phyloP scores from a whole-genome alignment of 2,888 invertebrate genomes.

The Xestoiulus laeticollis region DNA sequence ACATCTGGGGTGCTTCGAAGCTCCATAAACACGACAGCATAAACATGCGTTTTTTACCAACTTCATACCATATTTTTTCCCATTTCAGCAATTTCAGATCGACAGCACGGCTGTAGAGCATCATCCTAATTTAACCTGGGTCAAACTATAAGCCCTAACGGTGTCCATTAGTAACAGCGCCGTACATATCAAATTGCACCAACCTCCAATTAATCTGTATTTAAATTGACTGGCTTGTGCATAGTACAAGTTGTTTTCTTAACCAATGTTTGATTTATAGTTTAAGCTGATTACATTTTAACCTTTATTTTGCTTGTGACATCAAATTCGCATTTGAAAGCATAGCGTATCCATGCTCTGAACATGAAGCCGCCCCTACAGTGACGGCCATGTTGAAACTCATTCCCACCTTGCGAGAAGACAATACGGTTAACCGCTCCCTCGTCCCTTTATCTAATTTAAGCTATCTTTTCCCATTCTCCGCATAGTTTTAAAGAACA shows the following conservation, averaged over 20 bases:
- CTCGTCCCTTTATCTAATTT: neutral
- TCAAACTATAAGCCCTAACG: neutral
- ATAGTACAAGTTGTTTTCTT: no score
- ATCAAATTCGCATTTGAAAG: neutral
- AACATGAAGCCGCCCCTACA: neutral
- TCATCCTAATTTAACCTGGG: neutral
- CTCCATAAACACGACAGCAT: neutral
- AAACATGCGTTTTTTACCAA: neutral
- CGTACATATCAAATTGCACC: no score
- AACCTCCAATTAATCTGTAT: no score
- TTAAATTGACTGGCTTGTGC: no score
- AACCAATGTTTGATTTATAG: neutral
- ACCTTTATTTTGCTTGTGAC: no score
- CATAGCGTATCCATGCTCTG: neutral
- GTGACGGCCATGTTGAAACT: neutral
- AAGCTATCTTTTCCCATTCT: neutral
- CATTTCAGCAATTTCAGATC: no score
- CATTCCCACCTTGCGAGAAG: neutral
- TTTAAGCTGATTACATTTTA: no score
- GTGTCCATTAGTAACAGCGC: neutral
- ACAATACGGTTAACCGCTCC: neutral
- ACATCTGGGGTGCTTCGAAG: slow-evolving; percentile 35
- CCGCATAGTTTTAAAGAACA: neutral
- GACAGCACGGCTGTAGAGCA: neutral
- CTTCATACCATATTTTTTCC: neutral